Conservation (phyloP, 2,797 vertebrate genomes). For the Coccyzus lansbergi region DNA sequence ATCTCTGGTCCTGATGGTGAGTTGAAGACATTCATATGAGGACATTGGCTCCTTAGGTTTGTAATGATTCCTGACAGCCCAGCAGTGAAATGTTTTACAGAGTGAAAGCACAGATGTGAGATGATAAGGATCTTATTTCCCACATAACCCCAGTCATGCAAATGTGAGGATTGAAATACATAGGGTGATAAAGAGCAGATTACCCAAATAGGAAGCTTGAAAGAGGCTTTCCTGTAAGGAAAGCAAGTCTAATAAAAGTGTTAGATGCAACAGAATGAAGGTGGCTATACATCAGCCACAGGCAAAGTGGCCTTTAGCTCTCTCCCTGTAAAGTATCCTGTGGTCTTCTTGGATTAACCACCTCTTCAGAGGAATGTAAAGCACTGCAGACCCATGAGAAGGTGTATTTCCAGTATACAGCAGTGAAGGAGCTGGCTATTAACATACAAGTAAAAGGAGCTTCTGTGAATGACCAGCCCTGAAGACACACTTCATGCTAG, state of each 20-base stretch:
- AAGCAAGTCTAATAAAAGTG: conserved; percentile 40
- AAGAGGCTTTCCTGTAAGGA: background rate
- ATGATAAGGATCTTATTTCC: conserved; percentile 49
- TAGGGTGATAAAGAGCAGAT: conserved; percentile 55
- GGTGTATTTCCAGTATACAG: background rate
- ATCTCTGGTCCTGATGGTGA: background rate
- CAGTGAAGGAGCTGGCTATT: background rate
- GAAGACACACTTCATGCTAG: background rate
- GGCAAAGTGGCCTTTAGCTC: background rate
- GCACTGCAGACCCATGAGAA: background rate
- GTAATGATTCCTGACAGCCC: conserved; percentile 59
- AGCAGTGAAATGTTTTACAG: conserved; percentile 37
- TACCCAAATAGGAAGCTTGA: background rate
- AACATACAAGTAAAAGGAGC: background rate
- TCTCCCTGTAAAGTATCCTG: background rate
- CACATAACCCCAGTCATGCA: background rate
- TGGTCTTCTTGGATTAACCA: background rate
- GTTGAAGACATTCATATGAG: background rate
- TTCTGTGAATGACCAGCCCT: background rate
- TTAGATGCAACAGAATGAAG: background rate
- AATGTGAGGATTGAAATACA: conserved; percentile 30
- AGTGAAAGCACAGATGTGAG: conserved; percentile 14
- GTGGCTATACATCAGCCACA: background rate
- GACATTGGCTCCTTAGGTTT: conserved; percentile 16
- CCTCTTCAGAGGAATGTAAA: background rate